A percentile compares a stretch with the other conserved stretches of the same genome.
Conservation (phyloP, 1,140 invertebrate species). For the Dinoponera quadriceps region DNA sequence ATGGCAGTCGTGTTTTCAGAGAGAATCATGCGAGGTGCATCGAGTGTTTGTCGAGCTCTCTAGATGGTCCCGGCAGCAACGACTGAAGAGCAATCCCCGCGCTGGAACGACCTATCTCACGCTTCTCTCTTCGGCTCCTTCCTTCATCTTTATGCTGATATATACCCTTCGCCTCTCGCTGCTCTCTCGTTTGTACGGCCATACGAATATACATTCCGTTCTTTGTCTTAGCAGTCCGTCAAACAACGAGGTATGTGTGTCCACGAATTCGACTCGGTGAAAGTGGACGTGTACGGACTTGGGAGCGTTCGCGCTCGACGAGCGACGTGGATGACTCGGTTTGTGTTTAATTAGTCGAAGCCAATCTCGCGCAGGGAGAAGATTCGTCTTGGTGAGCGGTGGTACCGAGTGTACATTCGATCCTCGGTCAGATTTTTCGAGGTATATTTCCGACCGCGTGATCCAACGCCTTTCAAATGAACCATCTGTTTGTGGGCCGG, state of each 20-base stretch:
- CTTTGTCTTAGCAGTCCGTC: conserved; percentile 54
- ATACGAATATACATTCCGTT: conserved; percentile 30
- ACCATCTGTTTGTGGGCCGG: no score
- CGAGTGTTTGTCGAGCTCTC: conserved; percentile 85
- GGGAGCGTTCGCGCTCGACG: background rate
- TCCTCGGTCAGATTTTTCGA: no score
- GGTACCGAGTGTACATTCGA: no score
- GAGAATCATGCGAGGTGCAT: conserved; percentile 75
- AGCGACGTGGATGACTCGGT: background rate
- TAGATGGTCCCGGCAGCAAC: conserved; percentile 73
- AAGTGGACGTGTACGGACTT: conserved; percentile 1
- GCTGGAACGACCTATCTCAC: conserved; percentile 83
- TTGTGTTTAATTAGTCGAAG: conserved; percentile 1
- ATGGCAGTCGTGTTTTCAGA: conserved; percentile 78
- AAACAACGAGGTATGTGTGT: conserved; percentile 41
- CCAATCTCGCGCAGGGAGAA: conserved; percentile 7
- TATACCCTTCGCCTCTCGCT: conserved; percentile 43
- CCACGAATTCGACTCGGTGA: conserved; percentile 16
- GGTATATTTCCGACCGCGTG: no score
- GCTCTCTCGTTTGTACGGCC: conserved; percentile 41
- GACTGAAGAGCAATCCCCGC: conserved; percentile 71
- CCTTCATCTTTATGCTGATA: conserved; percentile 67
- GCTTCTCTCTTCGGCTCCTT: conserved; percentile 69
- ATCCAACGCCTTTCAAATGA: no score
- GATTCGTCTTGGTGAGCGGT: no score